Base-by-base conservation (phyloP, 1,140 invertebrate species). In the Homalodisca vitripennis region DNA sequence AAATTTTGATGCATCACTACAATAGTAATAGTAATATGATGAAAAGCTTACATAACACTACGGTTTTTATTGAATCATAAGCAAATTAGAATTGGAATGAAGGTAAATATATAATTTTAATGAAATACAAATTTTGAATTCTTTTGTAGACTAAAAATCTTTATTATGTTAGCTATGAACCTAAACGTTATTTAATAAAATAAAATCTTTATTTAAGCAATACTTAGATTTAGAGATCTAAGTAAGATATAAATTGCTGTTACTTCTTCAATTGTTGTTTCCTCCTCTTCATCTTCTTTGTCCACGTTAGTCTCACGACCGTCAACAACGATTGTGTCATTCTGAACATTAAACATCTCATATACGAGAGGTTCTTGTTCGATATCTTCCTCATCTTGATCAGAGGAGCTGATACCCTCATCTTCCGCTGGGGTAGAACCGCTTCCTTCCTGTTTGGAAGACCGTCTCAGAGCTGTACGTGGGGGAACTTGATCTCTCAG, bases 341-440 rank as follows among this genome's bases (percentile, higher is more conserved):
- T 86, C 73, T 84, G 84, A 1, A 84, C 80, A 46, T 82, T 85
- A 73, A 85, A 87, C 17, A 86, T 81, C 78, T 88, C 85, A 71
- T 86, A 88, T 1, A 87, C 82, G 75, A 85, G 81, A 10, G 85
- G 81, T 72, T 86, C 85, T 73, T 82, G 77, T 77, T 86, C 85
- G 1, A 82, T 63, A 26, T 68, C 62, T 13, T 68, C 70, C 47
- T 74, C 73, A 22, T 77, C 76, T 51, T 78, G 82, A 76, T 92
- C 91, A 0, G 91, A 93, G 1, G 90, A 92, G 75, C 90, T 92
- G 55, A 93, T 94, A 1, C 91, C 91, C 81, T 93, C 91, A 74
- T 92, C 91, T 80, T 93, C 91, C 20, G 88, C 89, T 71, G 89
- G 89, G 1, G 90, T 91, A n/a, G 88, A 89, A 66, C 85, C 85